phyloP scores from a whole-genome alignment of 2,888 invertebrate genomes.

The Drosophila fulvimacula region DNA sequence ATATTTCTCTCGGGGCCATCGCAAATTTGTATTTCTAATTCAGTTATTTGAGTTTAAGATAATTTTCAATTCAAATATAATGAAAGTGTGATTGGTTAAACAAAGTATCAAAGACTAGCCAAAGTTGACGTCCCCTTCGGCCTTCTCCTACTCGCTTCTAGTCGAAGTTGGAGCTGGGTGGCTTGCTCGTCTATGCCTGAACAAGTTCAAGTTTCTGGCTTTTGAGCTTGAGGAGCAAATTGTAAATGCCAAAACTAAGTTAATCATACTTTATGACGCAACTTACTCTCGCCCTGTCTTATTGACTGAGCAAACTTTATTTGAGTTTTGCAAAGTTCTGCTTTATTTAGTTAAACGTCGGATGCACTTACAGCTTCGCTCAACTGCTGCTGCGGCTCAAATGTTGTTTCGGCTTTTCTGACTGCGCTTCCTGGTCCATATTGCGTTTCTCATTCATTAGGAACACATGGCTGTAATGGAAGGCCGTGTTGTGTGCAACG shows the following conservation, averaged over 20 bases:
- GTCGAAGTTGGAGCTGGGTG: background rate
- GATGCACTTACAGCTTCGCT: background rate
- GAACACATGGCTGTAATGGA: background rate
- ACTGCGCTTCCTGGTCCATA: background rate
- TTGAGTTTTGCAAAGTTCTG: background rate
- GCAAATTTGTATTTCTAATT: background rate
- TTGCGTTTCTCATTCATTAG: background rate
- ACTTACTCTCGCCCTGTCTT: background rate
- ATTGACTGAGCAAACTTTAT: constrained; percentile 10
- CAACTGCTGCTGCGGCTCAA: background rate
- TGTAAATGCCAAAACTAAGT: constrained; percentile 4
- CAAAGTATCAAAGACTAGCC: background rate
- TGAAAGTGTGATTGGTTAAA: background rate
- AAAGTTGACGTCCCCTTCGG: background rate
- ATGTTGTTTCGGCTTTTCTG: constrained; percentile 1
- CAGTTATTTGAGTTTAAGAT: background rate
- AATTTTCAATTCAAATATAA: background rate
- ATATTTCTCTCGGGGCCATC: background rate
- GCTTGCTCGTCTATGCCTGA: background rate
- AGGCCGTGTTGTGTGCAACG: background rate
- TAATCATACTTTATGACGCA: constrained; percentile 11
- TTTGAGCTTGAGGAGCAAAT: background rate
- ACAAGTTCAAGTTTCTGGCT: background rate
- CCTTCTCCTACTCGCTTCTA: background rate
- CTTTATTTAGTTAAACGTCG: constrained; percentile 15